Percentiles rank a stretch among this genome's conserved stretches.
phyloP scores from a whole-genome alignment of 2,113 vertebrate species.

The Cochlearius cochlearius region DNA sequence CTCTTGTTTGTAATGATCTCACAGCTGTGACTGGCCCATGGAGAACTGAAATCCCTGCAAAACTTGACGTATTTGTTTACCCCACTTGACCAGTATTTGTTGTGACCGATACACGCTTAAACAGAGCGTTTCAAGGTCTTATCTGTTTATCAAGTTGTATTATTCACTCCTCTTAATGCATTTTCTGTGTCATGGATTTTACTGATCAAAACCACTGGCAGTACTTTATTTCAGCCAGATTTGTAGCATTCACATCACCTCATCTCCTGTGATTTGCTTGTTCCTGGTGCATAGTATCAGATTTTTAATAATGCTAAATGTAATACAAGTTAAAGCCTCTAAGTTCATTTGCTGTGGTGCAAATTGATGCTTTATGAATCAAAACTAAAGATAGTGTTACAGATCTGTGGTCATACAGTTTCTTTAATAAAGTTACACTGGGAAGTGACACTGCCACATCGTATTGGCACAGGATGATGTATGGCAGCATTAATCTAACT shows the following conservation, averaged over 20 bases:
- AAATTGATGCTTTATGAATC: background rate
- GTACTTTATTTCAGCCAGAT: background rate
- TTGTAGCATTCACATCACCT: background rate
- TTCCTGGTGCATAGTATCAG: background rate
- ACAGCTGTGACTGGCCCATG: background rate
- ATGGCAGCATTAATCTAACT: background rate
- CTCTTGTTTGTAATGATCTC: background rate
- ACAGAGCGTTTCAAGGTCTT: background rate
- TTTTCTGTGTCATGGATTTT: background rate
- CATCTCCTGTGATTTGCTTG: background rate
- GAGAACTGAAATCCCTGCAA: background rate
- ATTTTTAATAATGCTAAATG: background rate
- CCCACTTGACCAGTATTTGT: background rate
- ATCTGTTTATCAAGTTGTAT: background rate
- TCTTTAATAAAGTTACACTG: background rate
- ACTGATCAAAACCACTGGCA: background rate
- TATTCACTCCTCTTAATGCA: background rate
- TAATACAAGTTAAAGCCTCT: background rate
- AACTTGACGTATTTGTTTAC: background rate
- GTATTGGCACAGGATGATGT: background rate
- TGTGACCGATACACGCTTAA: background rate
- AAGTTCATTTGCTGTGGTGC: background rate
- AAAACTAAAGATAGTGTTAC: background rate
- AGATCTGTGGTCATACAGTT: background rate
- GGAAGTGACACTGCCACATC: background rate